phyloP scores from a whole-genome alignment of 2,113 vertebrate species.

The Tichodroma muraria region DNA sequence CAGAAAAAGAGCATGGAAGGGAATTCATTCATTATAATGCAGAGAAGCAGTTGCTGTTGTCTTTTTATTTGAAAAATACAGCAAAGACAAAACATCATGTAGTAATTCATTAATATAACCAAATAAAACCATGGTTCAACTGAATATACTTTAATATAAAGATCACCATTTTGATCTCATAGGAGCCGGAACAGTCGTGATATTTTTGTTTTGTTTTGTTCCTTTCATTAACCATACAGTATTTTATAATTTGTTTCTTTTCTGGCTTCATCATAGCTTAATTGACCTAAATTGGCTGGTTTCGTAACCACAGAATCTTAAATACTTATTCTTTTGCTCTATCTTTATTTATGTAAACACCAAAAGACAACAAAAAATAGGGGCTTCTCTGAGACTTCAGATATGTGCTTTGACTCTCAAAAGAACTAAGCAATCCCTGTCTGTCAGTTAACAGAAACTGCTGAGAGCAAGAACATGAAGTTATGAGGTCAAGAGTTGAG shows the following conservation, averaged over 20 bases:
- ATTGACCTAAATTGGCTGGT: neutral
- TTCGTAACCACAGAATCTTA: neutral
- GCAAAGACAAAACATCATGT: neutral
- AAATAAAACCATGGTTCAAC: neutral
- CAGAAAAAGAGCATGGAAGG: neutral
- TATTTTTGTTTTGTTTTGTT: neutral
- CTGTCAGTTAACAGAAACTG: neutral
- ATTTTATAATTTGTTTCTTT: neutral
- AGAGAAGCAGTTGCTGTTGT: neutral
- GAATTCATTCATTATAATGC: neutral
- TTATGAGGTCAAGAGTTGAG: neutral
- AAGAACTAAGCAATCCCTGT: neutral
- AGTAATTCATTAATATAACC: neutral
- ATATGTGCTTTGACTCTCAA: neutral
- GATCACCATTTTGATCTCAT: neutral
- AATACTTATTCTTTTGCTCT: neutral
- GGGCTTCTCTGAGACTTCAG: neutral
- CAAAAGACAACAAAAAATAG: neutral
- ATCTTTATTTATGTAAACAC: neutral
- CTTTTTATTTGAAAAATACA: neutral
- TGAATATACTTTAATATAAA: neutral
- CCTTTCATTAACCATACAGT: neutral
- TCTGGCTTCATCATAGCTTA: neutral
- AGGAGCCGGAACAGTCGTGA: neutral
- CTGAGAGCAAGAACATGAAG: neutral